phyloP scores from a whole-genome alignment of 1,140 invertebrate genomes.

The Leptinotarsa defecta region DNA sequence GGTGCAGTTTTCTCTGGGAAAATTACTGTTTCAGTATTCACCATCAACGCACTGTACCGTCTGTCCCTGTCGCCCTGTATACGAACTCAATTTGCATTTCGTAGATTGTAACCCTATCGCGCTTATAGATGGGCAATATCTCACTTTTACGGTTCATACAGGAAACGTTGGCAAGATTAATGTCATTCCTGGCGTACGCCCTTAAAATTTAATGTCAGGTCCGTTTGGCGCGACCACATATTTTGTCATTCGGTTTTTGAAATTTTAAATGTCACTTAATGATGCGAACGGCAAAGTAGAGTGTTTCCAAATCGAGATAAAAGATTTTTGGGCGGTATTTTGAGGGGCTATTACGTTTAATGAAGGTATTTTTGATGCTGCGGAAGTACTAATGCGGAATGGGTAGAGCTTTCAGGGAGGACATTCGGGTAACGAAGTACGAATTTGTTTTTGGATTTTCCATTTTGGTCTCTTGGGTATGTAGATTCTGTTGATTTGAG shows the following conservation, averaged over 20 bases:
- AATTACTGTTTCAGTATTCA: not conserved
- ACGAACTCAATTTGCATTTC: conserved; percentile 17
- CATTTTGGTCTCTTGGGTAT: not conserved
- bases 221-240: conserved; percentile 23
- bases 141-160: conserved; percentile 46
- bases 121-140: conserved; percentile 36
- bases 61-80: not conserved
- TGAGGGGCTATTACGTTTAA: not conserved
- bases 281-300: conserved; percentile 14
- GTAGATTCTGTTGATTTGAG: not conserved
- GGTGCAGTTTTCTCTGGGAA: too few relatives aligned
- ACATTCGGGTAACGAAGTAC: too few relatives aligned
- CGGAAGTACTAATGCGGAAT: not conserved
- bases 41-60: not conserved
- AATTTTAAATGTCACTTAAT: conserved; percentile 42
- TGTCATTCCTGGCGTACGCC: conserved; percentile 33
- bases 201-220: conserved; percentile 35
- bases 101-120: conserved; percentile 13
- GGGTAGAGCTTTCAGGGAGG: too few relatives aligned
- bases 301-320: not conserved
- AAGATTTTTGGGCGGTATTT: not conserved
- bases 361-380: not conserved
- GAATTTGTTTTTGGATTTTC: not conserved
- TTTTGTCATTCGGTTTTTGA: conserved; percentile 42
- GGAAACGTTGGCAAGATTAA: conserved; percentile 44